phyloP scores from a whole-genome alignment of 2,113 vertebrate species.

The Thunnus maccoyii region DNA sequence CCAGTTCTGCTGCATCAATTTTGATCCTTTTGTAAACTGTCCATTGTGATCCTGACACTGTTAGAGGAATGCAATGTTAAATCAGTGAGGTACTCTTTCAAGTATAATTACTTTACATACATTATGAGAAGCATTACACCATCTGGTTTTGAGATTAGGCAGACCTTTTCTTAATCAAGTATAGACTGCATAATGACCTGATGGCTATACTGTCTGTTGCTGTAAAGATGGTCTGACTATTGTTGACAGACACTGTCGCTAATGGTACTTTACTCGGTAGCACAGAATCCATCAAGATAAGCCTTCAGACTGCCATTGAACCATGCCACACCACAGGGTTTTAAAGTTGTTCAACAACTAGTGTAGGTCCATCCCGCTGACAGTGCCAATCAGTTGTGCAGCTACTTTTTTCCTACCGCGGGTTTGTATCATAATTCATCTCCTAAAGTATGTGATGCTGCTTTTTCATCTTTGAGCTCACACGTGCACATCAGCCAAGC shows the following conservation, averaged over 20 bases:
- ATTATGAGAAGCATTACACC: neutral
- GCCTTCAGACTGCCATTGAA: conserved; percentile 59
- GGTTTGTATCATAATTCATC: conserved; percentile 74
- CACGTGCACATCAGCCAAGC: conserved; percentile 76
- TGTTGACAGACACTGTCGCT: conserved; percentile 68
- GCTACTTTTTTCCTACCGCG: conserved; percentile 64
- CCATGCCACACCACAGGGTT: conserved; percentile 64
- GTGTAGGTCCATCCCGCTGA: conserved; percentile 45
- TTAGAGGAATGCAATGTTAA: neutral
- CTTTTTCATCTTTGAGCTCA: conserved; percentile 79
- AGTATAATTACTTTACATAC: conserved; percentile 1
- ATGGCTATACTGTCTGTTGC: conserved; percentile 29
- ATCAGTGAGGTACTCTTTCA: neutral
- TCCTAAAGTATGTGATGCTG: conserved; percentile 73
- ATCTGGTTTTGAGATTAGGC: conserved; percentile 35
- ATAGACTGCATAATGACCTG: conserved; percentile 39
- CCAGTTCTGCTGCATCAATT: neutral
- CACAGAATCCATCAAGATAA: conserved; percentile 81
- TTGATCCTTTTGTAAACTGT: neutral
- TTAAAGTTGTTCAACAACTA: conserved; percentile 58
- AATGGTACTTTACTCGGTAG: conserved; percentile 67
- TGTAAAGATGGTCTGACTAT: conserved; percentile 31
- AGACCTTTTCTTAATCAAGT: conserved; percentile 34
- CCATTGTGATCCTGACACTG: neutral
- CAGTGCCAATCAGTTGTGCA: conserved; percentile 65